Base-by-base conservation (phyloP, 2,888 invertebrate species). In the Acanthoscelides obtectus region DNA sequence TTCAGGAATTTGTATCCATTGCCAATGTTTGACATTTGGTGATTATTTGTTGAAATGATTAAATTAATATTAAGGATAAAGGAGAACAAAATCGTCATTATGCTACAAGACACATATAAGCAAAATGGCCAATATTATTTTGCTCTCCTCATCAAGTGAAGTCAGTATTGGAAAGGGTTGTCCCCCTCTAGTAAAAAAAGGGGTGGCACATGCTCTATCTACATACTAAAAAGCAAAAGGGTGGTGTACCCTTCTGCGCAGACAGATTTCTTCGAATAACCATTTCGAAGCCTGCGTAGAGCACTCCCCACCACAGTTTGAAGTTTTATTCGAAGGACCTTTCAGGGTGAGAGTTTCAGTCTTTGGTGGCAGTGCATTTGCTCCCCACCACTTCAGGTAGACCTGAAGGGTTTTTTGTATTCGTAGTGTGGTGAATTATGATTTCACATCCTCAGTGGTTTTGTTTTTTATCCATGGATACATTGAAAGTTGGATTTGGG, bases 341-440 rank as follows among this genome's bases (percentile, higher is more conserved):
- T 72, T 69, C 72, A 69, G 72, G 64, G 70, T 70, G 71, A 64
- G 69, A 69, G 69, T 71, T 73, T 73, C 72, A 73, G 76, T 74
- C 72, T 67, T 72, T 72, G 76, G 70, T 77, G 77, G 79, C 79
- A 81, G 81, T 81, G 78, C 79, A 80, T 79, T 80, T 80, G 80
- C 81, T 81, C 81, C 82, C 81, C 81, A 82, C 81, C 80, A 82
- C 81, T 80, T 70, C 74, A 75, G 68, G 63, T 45, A 64, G 25
- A 19, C 20, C 22, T 71, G 19, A 20, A 27, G 45, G 63, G 27
- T 45, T 67, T n/a, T 71, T 69, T 66, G 45, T 64, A 69, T 27
- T 25, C 17, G 45, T 17, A 45, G 17, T 4, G 45, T 45, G 45
- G 45, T 45, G 45, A 45, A 25, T 25, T 67, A 68, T 67, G 69